Evolutionary conservation across 2,888 invertebrate species (phyloP).

Genomic region (Andrena haemorrhoa): DNA sequence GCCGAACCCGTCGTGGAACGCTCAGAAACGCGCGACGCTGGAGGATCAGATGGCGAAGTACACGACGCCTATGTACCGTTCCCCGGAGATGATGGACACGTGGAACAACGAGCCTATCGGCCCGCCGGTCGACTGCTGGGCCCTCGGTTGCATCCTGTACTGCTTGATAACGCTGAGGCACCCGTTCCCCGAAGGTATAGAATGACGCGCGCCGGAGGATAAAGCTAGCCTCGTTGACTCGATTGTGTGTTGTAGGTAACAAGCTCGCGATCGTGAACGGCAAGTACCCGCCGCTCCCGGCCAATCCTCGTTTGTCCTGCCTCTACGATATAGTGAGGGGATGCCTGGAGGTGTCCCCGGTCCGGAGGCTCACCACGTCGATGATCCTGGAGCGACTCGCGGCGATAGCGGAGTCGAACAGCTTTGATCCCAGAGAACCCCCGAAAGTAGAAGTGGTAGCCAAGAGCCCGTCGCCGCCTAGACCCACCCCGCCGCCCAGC

Average conservation of each 20-base stretch:
- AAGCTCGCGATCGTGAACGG: constrained; percentile 98
- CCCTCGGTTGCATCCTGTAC: constrained; percentile 97
- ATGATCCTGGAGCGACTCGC: constrained; percentile 94
- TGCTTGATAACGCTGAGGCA: constrained; percentile 96
- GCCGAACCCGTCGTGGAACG: constrained; percentile 96
- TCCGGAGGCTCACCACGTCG: constrained; percentile 91
- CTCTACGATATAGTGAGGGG: constrained; percentile 93
- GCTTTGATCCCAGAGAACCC: constrained; percentile 93
- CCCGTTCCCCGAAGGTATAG: constrained; percentile 96
- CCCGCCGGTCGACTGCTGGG: constrained; percentile 97
- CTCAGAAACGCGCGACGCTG: constrained; percentile 94
- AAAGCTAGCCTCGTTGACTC: neutral
- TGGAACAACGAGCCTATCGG: constrained; percentile 98
- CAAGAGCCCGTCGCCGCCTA: constrained; percentile 76
- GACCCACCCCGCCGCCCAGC: constrained; percentile 78
- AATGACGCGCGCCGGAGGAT: neutral
- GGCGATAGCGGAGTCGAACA: constrained; percentile 94
- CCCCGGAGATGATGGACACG: constrained; percentile 99
- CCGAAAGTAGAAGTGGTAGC: constrained; percentile 87
- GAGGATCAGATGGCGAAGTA: constrained; percentile 95
- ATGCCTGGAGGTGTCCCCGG: constrained; percentile 93
- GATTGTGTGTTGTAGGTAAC: constrained; percentile 86
- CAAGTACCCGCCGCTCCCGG: constrained; percentile 94
- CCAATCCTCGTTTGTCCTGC: constrained; percentile 92
- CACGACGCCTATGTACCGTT: constrained; percentile 98